phyloP scores from a whole-genome alignment of 2,113 vertebrate genomes.

The Bombycilla garrulus region DNA sequence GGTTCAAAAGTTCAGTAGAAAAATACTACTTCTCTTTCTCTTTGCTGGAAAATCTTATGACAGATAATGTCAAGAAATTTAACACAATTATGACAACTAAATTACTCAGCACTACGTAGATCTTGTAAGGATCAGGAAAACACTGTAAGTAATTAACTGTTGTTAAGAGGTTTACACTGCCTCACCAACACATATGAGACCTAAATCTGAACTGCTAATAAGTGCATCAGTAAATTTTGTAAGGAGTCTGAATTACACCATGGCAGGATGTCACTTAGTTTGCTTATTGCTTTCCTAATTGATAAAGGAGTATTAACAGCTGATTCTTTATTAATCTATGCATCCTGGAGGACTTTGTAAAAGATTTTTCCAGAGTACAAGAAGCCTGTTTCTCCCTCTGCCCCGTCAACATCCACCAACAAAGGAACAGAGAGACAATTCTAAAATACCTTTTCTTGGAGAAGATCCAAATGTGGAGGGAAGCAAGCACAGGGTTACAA shows the following conservation, averaged over 20 bases:
- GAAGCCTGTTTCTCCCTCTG: neutral
- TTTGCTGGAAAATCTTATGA: neutral
- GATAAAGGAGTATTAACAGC: neutral
- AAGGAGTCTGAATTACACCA: neutral
- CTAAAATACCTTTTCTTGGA: neutral
- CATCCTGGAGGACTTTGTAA: neutral
- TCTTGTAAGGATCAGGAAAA: constrained; percentile 13
- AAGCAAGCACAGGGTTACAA: neutral
- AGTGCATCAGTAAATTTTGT: neutral
- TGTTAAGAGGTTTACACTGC: neutral
- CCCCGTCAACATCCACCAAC: neutral
- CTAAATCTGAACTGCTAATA: constrained; percentile 9
- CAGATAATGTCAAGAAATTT: neutral
- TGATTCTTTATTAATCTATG: neutral
- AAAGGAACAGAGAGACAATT: neutral
- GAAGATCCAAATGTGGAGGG: neutral
- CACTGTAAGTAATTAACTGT: constrained; percentile 7
- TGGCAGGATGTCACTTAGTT: neutral
- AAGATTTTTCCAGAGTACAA: neutral
- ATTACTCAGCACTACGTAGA: neutral
- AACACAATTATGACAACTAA: constrained; percentile 25
- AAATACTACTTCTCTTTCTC: neutral
- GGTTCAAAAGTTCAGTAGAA: constrained; percentile 36
- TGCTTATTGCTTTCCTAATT: neutral
- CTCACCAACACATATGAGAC: neutral